These are phyloP conservation scores for Scaptomyza graminum DNA, from an alignment of 1,140 invertebrate genomes.

Conservation along the genomic window DNA sequence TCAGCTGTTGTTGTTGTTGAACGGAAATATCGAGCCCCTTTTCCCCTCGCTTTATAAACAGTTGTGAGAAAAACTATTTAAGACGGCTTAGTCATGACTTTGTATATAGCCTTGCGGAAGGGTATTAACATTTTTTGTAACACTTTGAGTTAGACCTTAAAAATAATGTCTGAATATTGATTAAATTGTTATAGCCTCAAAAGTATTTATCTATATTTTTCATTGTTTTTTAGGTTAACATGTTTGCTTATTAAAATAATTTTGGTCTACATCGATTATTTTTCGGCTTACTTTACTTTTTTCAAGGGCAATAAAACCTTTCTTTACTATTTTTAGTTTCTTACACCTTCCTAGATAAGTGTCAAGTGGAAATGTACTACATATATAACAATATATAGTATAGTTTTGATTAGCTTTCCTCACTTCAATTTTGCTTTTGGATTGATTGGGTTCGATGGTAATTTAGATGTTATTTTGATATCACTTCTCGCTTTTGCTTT, in stretches of 20 bases:
- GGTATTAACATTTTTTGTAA: neutral
- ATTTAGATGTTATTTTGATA: constrained; percentile 3
- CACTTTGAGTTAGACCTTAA: neutral
- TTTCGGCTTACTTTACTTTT: too few relatives aligned
- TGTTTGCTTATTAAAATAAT: too few relatives aligned
- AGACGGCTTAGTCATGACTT: constrained; percentile 26
- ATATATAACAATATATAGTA: neutral
- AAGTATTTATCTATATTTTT: too few relatives aligned
- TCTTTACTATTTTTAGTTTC: neutral
- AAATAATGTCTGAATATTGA: neutral
- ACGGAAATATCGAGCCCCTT: constrained; percentile 1
- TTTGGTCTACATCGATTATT: too few relatives aligned
- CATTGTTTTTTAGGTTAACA: too few relatives aligned
- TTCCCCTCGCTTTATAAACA: neutral
- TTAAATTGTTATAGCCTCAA: too few relatives aligned
- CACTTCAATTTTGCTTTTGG: neutral
- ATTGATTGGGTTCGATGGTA: constrained; percentile 19
- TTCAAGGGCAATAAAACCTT: too few relatives aligned
- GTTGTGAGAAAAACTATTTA: neutral
- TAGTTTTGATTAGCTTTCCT: constrained; percentile 23
- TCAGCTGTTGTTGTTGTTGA: constrained; percentile 18
- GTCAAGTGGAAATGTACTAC: neutral
- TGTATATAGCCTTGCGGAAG: neutral
- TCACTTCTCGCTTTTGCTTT: constrained; percentile 17
- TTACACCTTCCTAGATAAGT: neutral